Base-by-base conservation (phyloP, 1,140 invertebrate genomes). In the Drosophila punjabiensis region DNA sequence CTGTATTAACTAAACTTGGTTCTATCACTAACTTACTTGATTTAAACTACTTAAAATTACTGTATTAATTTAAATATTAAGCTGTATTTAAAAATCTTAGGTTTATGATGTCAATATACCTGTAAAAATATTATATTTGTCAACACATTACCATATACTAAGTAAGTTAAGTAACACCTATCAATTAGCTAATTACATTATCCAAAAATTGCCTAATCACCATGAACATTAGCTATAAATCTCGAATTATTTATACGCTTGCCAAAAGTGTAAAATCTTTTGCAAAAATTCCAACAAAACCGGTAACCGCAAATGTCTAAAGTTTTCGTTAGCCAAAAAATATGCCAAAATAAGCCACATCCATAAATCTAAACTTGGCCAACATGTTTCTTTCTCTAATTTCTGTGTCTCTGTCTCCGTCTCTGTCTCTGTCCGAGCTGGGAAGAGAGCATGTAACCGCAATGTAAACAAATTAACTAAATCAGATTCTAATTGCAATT, bases 401-500 rank as follows among this genome's bases (percentile, higher is more conserved):
- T 61, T 39, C 53, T 52, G 18, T 37, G 28, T 47, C 9, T n/a
- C 18, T 43, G 28, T 47, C 4, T n/a, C 18, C 11, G 43, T 45
- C 32, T 14, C 16, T 8, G 10, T n/a, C 28, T 30, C 48, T n/a
- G 13, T n/a, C 4, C 16, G 9, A 52, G 16, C 11, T 14, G 16
- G 24, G 13, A 47, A 24, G 39, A 68, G 50, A 71, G 66, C 56
- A 39, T 43, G n/a, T 56, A 9, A 71, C 83, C 83, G 71, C 83
- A 87, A 61, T 58, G 84, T 87, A 88, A 87, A 87, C 83, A 87
- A 87, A 87, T 89, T 84, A 83, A 88, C 55, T 87, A 80, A 87
- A 87, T 87, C 80, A 88, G 76, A 60, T 83, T 84, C 80, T 88
- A 87, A 87, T 81, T 81, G 81, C 79, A 83, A 82, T 88, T 84